A percentile compares a stretch with the other conserved stretches of the same genome.
phyloP scores from a whole-genome alignment of 2,888 invertebrate genomes.

The Chelonus formosanus region DNA sequence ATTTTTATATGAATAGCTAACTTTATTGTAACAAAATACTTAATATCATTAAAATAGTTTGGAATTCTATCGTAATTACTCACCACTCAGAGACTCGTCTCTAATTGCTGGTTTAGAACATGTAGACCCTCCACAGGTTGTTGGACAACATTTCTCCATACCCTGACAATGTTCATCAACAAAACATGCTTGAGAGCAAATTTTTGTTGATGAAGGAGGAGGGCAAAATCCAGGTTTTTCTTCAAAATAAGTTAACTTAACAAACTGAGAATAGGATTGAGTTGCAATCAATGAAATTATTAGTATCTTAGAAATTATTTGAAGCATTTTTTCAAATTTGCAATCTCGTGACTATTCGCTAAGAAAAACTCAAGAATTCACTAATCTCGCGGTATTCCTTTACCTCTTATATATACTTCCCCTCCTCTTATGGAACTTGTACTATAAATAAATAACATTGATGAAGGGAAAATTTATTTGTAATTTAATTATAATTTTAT shows the following conservation, averaged over 20 bases:
- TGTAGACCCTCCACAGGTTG: slow-evolving; percentile 60
- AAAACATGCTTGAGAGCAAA: slow-evolving; percentile 66
- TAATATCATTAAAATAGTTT: too few relatives aligned
- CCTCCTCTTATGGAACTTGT: too few relatives aligned
- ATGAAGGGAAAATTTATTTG: too few relatives aligned
- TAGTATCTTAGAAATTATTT: background rate
- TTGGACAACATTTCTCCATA: slow-evolving; percentile 63
- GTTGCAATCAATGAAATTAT: slow-evolving; percentile 12
- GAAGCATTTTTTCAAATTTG: background rate
- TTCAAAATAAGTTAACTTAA: slow-evolving; percentile 16
- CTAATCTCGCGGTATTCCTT: too few relatives aligned
- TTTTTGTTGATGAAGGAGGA: slow-evolving; percentile 67
- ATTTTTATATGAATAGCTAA: too few relatives aligned
- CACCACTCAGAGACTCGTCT: slow-evolving; percentile 43
- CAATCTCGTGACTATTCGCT: too few relatives aligned
- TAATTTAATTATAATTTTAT: too few relatives aligned
- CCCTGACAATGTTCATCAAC: slow-evolving; percentile 60
- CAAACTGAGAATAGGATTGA: slow-evolving; percentile 12
- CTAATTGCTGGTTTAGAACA: slow-evolving; percentile 61
- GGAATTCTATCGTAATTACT: slow-evolving; percentile 21
- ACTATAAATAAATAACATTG: too few relatives aligned
- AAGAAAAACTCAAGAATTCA: too few relatives aligned
- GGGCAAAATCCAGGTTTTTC: slow-evolving; percentile 67
- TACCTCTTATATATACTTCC: too few relatives aligned
- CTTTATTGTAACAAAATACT: too few relatives aligned